Evolutionary conservation across 2,888 invertebrate species (phyloP), one percentile per base, ranked within the genome.

Genomic region (Microplitis deprimator): DNA sequence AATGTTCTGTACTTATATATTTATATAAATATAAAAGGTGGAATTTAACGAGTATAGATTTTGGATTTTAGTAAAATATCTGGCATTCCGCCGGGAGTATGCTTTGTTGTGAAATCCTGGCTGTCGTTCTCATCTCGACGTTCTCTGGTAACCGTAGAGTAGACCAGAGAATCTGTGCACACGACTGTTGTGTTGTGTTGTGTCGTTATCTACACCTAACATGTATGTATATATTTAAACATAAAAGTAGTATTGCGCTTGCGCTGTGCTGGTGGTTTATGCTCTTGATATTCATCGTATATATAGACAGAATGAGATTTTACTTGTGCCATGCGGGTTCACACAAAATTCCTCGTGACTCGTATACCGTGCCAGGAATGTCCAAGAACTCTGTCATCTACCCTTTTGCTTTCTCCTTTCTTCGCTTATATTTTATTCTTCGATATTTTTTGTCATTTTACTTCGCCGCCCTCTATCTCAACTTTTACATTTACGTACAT

Each of bases 21-120:
- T 29, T 29, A 29, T 29, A 50, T 50, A 50, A 29, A 65, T 65
- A 70, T 59, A 39, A 10, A 68, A 40, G 68, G n/a, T 50, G 60
- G 65, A 65, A 65, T 65, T 65, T 65, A 13, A 71, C 70, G 64
- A 29, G 75, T 69, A 75, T 75, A 71, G 67, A 72, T 76, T 76
- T 60, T 71, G 61, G 76, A 76, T 76, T 76, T 76, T 60, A 71
- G 60, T 38, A 72, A 72, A 76, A 76, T 76, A 72, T 76, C 68
- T 76, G 67, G 67, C 76, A 76, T 76, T 72, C 72, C 72, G n/a
- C 70, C 50, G 60, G 70, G 70, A 70, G 60, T 70, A 70, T 70
- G 41, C 70, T 70, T 70, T 70, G 70, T 70, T 41, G 70, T 17
- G 50, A 70, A 59, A 70, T 70, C 70, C 50, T 29, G 70, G 20